These are phyloP conservation scores for Palythoa grandiflora DNA, from an alignment of 92 coral and sea anemone species.

Conservation along the genomic window DNA sequence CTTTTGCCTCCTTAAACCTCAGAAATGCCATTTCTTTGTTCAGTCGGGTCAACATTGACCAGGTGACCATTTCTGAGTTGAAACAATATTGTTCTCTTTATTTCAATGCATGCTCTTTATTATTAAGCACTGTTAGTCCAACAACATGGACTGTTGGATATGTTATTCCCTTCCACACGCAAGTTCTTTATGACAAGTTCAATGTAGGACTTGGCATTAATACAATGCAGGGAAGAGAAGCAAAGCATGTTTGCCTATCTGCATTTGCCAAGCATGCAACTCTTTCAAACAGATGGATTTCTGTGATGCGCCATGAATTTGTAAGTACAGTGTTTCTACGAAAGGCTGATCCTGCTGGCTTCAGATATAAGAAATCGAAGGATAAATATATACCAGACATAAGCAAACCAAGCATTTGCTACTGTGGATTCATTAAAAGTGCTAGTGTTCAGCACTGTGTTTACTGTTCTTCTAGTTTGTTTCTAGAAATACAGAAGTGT, in stretches of 20 bases:
- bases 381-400: constrained; percentile 58
- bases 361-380: constrained; percentile 59
- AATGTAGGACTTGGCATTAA: constrained; percentile 48
- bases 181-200: constrained; percentile 45
- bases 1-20: too few species aligned
- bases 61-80: constrained; percentile 45
- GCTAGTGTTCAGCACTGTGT: constrained; percentile 41
- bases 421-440: constrained; percentile 65
- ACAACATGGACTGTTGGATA: constrained; percentile 78
- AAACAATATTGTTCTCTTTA: constrained; percentile 52
- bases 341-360: constrained; percentile 60
- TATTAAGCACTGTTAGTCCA: constrained; percentile 50
- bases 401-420: constrained; percentile 51
- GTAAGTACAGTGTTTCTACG: constrained; percentile 73
- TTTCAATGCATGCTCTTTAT: constrained; percentile 60
- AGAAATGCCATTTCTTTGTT: too few species aligned
- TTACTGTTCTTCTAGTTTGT: constrained; percentile 33
- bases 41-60: constrained; percentile 58
- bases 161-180: constrained; percentile 74
- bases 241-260: constrained; percentile 68
- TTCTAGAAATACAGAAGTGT: background rate
- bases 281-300: constrained; percentile 68
- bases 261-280: constrained; percentile 75
- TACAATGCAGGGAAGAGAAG: constrained; percentile 22
- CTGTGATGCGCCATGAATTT: constrained; percentile 74